phyloP scores from a whole-genome alignment of 2,888 invertebrate species.

The Mesoligia furuncula region DNA sequence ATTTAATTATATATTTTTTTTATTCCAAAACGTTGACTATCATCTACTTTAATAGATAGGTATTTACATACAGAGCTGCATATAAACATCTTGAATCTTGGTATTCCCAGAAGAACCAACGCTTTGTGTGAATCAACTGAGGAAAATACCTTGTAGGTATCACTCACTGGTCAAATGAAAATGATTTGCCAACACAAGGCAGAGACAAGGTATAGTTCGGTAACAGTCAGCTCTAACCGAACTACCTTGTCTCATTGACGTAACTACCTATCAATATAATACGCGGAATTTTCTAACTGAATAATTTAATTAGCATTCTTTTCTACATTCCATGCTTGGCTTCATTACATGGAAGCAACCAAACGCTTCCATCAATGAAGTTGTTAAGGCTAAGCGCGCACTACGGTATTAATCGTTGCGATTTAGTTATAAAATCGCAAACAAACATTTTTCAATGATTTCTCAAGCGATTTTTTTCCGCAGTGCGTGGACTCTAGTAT shows the following conservation, averaged over 20 bases:
- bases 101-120: not conserved
- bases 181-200: too few species aligned
- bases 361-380: not conserved
- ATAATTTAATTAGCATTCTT: constrained; percentile 27
- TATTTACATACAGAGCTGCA: not conserved
- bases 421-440: too few species aligned
- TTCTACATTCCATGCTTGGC: constrained; percentile 4
- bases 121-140: not conserved
- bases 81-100: not conserved
- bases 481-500: too few species aligned
- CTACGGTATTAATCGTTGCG: too few species aligned
- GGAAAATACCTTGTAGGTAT: not conserved
- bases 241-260: not conserved
- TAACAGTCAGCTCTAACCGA: not conserved
- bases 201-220: not conserved
- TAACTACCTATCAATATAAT: not conserved
- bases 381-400: too few species aligned
- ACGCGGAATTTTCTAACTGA: constrained; percentile 2
- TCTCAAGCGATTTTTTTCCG: too few species aligned
- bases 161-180: not conserved
- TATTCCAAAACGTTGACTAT: not conserved
- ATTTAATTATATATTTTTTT: constrained; percentile 2
- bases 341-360: not conserved
- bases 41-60: too few species aligned
- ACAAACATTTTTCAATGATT: too few species aligned